These are phyloP conservation scores for Platycnemis pennipes DNA, from an alignment of 2,888 invertebrate species.

Conservation along the genomic window DNA sequence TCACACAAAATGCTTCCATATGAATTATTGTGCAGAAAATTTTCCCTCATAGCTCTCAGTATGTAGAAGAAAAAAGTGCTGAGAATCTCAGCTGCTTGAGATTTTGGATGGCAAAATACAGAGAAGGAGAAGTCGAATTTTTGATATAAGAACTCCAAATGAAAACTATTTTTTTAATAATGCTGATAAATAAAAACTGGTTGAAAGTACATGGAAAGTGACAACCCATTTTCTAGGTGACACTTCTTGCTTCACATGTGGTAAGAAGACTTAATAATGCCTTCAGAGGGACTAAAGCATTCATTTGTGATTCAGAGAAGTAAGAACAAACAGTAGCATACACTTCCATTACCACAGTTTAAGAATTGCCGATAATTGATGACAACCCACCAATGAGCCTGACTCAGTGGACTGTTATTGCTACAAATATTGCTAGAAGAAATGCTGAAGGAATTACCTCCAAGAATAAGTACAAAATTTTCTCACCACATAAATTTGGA, in stretches of 20 bases:
- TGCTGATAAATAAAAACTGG: not conserved
- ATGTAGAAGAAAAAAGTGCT: not conserved
- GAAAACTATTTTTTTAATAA: too few species aligned
- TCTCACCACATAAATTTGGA: not conserved
- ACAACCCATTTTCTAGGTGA: not conserved
- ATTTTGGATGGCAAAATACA: not conserved
- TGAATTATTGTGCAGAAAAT: constrained; percentile 27
- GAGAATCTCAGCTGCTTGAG: not conserved
- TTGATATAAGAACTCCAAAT: not conserved
- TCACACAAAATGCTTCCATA: not conserved
- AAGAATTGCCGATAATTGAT: not conserved
- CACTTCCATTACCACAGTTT: not conserved
- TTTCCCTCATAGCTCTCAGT: not conserved
- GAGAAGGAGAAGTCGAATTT: not conserved
- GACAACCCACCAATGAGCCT: not conserved
- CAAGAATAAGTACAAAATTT: not conserved
- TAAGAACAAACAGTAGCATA: not conserved
- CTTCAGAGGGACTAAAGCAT: not conserved
- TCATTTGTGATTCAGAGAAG: not conserved
- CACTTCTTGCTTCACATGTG: not conserved
- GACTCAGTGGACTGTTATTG: not conserved
- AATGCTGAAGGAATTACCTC: not conserved
- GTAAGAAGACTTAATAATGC: not conserved
- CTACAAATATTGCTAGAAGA: constrained; percentile 13
- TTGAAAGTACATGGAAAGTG: not conserved